Base-by-base conservation (phyloP, 2,888 invertebrate genomes). In the Ametastegia equiseti region DNA sequence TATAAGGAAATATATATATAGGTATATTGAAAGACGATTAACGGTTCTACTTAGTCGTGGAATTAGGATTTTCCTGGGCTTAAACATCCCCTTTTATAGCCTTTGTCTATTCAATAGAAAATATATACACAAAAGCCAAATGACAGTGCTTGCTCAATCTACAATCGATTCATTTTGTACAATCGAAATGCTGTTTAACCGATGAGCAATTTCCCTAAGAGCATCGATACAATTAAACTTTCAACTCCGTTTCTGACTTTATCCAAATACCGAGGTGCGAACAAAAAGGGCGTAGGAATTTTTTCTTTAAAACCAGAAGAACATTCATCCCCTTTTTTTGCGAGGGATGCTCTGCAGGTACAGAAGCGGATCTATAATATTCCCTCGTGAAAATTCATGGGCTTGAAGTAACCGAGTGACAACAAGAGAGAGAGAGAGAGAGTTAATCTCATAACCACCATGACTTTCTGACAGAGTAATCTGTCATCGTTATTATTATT, bases 1-100 rank as follows among this genome's bases (percentile, higher is more conserved):
- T 7, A n/a, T n/a, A 39, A 27, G 45, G 15, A 42, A 47, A 47
- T 27, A 71, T 45, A 42, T 71, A 47, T 71, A 71, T 47, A 27
- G 71, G 23, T 71, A 47, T 71, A 71, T 47, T 47, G 71, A 36
- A 30, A 71, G 71, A 15, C 71, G 71, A 71, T 71, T 71, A 71
- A 71, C 71, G 71, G 15, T n/a, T 47, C 36, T 36, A 27, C n/a
- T n/a, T 45, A n/a, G 47, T 42, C 63, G 13, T 19, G 33, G 33
- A 23, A 33, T 33, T 33, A 63, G 33, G 33, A 33, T 33, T 33
- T 33, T 5, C 63, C 3, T 27, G 27, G 30, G 60, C 23, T 60
- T 30, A 7, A 27, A 60, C 27, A 30, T 30, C 27, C 27, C 30
- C 15, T 30, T 60, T 30, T 15, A 30, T 11, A 19, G 11, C 42